Evolutionary conservation across 2,113 vertebrate genomes (phyloP).

Genomic region (Sylvilagus bachmani): DNA sequence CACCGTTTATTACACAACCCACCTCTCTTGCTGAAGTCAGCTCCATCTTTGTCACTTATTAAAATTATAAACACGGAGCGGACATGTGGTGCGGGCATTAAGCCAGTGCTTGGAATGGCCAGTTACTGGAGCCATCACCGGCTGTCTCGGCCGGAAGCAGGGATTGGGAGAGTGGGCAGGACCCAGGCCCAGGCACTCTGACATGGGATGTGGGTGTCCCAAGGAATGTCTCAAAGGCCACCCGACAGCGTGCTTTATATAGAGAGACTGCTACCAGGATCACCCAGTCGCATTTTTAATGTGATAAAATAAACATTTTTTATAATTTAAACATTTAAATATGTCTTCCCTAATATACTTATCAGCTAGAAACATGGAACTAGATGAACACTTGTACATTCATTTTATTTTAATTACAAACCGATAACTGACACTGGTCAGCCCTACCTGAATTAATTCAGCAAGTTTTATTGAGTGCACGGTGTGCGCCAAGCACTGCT

Average conservation of each 20-base stretch:
- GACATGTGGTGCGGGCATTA: too few relatives aligned
- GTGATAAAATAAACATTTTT: background rate
- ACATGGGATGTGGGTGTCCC: too few relatives aligned
- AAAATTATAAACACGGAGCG: background rate
- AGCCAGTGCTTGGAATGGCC: too few relatives aligned
- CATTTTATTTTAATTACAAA: slow-evolving; percentile 51
- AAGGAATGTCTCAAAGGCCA: too few relatives aligned
- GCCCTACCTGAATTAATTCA: background rate
- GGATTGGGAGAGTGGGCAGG: too few relatives aligned
- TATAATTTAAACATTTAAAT: slow-evolving; percentile 59
- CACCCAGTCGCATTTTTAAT: background rate
- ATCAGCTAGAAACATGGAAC: background rate
- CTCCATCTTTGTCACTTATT: background rate
- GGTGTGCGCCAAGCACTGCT: background rate
- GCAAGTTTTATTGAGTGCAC: background rate
- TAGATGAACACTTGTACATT: background rate
- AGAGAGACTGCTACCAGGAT: background rate
- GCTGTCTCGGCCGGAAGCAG: too few relatives aligned
- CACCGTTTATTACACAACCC: background rate
- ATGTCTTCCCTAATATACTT: background rate
- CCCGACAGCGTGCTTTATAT: background rate
- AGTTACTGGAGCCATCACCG: too few relatives aligned
- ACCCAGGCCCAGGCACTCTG: too few relatives aligned
- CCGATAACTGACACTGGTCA: background rate
- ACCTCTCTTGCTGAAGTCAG: background rate